Conservation (phyloP, 2,888 invertebrate species). For the Plebejus anna region DNA sequence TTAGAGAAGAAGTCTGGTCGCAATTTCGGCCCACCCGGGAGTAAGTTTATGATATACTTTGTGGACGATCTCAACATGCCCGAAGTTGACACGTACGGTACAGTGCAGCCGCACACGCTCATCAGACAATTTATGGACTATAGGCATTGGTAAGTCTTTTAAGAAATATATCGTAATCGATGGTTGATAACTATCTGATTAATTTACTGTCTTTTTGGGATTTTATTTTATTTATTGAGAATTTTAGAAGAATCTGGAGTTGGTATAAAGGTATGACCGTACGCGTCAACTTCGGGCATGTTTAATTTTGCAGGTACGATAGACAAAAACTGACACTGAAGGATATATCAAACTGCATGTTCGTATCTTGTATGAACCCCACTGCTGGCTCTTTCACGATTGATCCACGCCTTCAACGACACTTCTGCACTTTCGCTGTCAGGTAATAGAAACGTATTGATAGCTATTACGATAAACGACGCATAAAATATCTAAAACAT, state of each 20-base stretch:
- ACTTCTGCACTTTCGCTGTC: conserved; percentile 92
- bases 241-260: background rate
- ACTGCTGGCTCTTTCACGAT: conserved; percentile 97
- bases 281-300: too few species aligned
- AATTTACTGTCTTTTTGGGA: too few species aligned
- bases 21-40: conserved; percentile 96
- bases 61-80: conserved; percentile 99
- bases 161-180: background rate
- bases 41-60: conserved; percentile 94
- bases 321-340: conserved; percentile 90
- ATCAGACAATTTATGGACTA: conserved; percentile 96
- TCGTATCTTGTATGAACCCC: conserved; percentile 97
- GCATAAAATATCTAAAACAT: too few species aligned
- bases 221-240: too few species aligned
- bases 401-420: conserved; percentile 92
- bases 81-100: conserved; percentile 95
- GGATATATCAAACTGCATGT: conserved; percentile 96
- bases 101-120: conserved; percentile 96
- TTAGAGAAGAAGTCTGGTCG: conserved; percentile 97
- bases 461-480: too few species aligned
- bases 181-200: too few species aligned
- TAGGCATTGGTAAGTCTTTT: conserved; percentile 86
- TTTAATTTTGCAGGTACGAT: conserved; percentile 84
- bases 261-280: background rate
- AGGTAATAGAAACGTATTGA: conserved; percentile 65